Evolutionary conservation across 2,113 vertebrate species (phyloP), one percentile per base, ranked within the genome.

Genomic region (Tricholaema leucomelas): DNA sequence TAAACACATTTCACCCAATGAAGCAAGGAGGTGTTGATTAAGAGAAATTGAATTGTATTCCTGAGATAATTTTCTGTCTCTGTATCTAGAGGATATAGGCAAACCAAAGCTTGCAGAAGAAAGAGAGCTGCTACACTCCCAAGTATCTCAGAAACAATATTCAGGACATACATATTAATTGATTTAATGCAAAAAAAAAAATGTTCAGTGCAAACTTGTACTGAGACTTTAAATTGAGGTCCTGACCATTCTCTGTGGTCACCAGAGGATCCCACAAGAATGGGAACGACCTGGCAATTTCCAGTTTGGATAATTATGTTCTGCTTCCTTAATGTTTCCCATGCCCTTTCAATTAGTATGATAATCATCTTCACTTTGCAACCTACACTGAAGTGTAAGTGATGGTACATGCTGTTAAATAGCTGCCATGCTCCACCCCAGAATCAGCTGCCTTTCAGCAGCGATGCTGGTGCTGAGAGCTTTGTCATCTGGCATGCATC

Each of bases 281-380:
- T 69, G 75, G 89, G 72, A 93, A 71, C 5, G 15, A 72, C 91
- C 92, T 85, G 93, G 75, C 81, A 94, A 94, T 96, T 96, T 96
- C 91, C 91, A 96, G 89, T 94, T 95, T 87, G 94, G 85, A 91
- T 96, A 95, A 93, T 96, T 95, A 95, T 89, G 44, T 94, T 95
- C 92, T 93, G 85, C 84, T 71, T 96, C 87, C 82, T 94, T 73
- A 94, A 71, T 75, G 42, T 92, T 96, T 92, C 91, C 89, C 69
- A 91, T 96, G 89, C 92, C 91, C 87, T 96, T 96, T 92, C 93
- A 96, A 93, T 94, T 96, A 95, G 87, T 96, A 94, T 96, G 95
- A 75, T 96, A 96, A 95, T 96, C 89, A 95, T 93, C 87, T 91
- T 78, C 81, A 85, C 72, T 94, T 94, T 71, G 75, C 1, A 13